These are phyloP conservation scores for Acanthaster planci DNA, from an alignment of 35 echinoderm and acorn worm genomes.

Conservation along the genomic window DNA sequence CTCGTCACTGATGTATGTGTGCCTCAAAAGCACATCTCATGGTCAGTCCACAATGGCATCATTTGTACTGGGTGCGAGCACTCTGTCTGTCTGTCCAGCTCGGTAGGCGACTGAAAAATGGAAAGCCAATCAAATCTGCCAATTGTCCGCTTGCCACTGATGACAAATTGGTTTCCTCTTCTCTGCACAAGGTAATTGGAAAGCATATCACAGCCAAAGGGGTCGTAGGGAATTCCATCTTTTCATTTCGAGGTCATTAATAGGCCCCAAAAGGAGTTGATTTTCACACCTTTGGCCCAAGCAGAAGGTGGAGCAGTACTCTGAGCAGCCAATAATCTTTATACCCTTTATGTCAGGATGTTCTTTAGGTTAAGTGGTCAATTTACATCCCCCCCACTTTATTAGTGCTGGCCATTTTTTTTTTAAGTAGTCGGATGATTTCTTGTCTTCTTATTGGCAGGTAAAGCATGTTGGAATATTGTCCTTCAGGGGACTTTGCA, in stretches of 20 bases:
- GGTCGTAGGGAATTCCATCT: neutral
- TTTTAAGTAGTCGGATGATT: too few relatives aligned
- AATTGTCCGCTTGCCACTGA: neutral
- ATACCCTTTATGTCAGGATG: too few relatives aligned
- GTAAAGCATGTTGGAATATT: too few relatives aligned
- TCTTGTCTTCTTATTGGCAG: too few relatives aligned
- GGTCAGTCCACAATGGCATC: neutral
- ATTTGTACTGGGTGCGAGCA: neutral
- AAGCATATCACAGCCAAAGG: neutral
- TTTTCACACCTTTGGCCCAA: constrained; percentile 14
- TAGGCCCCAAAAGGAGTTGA: neutral
- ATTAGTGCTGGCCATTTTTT: too few relatives aligned
- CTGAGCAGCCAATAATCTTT: too few relatives aligned
- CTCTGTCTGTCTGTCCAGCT: neutral
- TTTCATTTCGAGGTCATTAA: neutral
- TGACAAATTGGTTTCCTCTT: constrained; percentile 6
- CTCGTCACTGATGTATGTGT: neutral
- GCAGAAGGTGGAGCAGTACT: too few relatives aligned
- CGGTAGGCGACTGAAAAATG: neutral
- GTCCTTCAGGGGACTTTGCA: too few relatives aligned
- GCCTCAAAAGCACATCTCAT: neutral
- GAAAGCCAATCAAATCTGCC: neutral
- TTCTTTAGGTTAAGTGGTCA: too few relatives aligned
- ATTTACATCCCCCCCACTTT: too few relatives aligned
- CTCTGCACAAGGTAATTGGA: neutral